Percentiles rank a stretch among this genome's conserved stretches.
Conservation (phyloP, 64 coral and sea anemone species). For the Pocillopora verrucosa region DNA sequence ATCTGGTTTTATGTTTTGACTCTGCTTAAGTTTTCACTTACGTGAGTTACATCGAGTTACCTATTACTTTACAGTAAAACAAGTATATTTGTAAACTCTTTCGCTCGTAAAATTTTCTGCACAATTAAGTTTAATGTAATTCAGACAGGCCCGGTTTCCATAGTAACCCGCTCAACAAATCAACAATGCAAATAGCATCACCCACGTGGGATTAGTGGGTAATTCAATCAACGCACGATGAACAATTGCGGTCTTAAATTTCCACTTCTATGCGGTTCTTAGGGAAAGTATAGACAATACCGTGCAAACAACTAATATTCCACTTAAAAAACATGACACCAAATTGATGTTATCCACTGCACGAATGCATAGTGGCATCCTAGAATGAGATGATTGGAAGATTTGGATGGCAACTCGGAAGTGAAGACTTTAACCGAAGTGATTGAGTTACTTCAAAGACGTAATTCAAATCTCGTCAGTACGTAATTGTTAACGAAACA, state of each 20-base stretch:
- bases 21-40: too few species aligned
- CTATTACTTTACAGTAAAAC: too few species aligned
- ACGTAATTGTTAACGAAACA: too few species aligned
- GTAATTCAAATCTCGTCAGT: too few species aligned
- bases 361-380: background rate
- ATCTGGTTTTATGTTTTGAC: too few species aligned
- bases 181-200: background rate
- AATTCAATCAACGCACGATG: background rate
- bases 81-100: background rate
- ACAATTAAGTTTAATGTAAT: background rate
- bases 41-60: too few species aligned
- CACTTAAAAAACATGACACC: background rate
- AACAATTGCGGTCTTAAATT: constrained; percentile 12
- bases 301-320: background rate
- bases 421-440: background rate
- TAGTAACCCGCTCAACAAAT: background rate
- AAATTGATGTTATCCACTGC: background rate
- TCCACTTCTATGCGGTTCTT: background rate
- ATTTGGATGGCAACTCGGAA: too few species aligned
- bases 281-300: background rate
- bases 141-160: background rate
- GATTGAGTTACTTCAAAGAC: background rate
- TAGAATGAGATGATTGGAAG: background rate
- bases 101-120: background rate
- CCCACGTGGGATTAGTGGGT: background rate